Evolutionary conservation across 2,888 invertebrate species (phyloP).

Genomic region (Microdon myrmicae): DNA sequence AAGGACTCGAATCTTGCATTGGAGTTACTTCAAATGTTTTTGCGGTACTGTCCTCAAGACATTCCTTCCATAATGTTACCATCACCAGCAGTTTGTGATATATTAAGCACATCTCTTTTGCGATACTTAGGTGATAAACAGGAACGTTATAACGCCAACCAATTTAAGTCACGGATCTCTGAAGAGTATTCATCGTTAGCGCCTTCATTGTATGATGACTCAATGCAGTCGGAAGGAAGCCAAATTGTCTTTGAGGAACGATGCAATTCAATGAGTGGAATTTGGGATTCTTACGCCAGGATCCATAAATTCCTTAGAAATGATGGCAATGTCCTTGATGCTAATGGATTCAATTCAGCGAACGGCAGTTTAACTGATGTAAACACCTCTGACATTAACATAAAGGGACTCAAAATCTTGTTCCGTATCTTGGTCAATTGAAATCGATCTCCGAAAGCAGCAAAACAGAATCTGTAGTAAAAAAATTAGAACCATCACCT

Average conservation of each 20-base stretch:
- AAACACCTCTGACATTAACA: constrained; percentile 57
- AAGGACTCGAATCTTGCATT: constrained; percentile 60
- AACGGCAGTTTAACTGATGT: constrained; percentile 39
- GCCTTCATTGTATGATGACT: constrained; percentile 35
- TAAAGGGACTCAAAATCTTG: constrained; percentile 71
- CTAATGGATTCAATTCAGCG: constrained; percentile 28
- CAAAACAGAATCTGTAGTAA: constrained; percentile 24
- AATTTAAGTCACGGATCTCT: constrained; percentile 39
- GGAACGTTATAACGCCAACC: constrained; percentile 57
- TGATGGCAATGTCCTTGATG: constrained; percentile 16
- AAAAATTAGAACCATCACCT: constrained; percentile 20
- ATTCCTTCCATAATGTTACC: constrained; percentile 62
- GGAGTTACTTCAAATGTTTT: constrained; percentile 63
- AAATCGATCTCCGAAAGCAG: constrained; percentile 58
- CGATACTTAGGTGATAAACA: constrained; percentile 59
- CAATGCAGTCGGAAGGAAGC: constrained; percentile 39
- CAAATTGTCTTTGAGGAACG: constrained; percentile 45
- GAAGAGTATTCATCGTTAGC: constrained; percentile 41
- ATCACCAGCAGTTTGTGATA: constrained; percentile 63
- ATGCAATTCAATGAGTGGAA: constrained; percentile 30
- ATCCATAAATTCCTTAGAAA: constrained; percentile 20
- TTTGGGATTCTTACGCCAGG: constrained; percentile 34
- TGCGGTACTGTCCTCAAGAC: constrained; percentile 60
- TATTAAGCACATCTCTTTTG: constrained; percentile 62
- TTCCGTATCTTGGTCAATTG: constrained; percentile 71